These are phyloP conservation scores for Diachasmimorpha longicaudata DNA, from an alignment of 1,140 invertebrate species.

Conservation along the genomic window DNA sequence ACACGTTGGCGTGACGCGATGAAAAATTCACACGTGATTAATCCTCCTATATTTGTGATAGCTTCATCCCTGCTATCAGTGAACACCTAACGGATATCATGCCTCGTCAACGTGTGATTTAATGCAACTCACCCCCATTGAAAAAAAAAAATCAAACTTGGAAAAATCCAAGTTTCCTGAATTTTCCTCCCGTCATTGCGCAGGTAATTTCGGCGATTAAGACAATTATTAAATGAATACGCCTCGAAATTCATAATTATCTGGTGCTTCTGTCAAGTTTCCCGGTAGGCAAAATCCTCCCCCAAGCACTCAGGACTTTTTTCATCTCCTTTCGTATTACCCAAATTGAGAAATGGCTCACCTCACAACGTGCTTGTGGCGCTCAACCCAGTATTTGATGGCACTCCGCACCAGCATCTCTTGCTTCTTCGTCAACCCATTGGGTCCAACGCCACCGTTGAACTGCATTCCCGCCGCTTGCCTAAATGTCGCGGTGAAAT, in stretches of 20 bases:
- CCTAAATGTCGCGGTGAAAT: constrained; percentile 76
- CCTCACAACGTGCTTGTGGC: constrained; percentile 85
- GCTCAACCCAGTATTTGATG: constrained; percentile 87
- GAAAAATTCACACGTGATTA: not conserved
- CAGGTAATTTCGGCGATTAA: too few relatives aligned
- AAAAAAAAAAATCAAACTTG: too few relatives aligned
- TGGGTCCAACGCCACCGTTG: constrained; percentile 70
- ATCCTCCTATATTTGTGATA: not conserved
- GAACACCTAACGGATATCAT: not conserved
- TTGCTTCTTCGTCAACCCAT: constrained; percentile 80
- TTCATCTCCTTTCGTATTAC: too few relatives aligned
- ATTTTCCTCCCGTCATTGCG: too few relatives aligned
- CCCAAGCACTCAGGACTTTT: too few relatives aligned
- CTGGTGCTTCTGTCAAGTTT: too few relatives aligned
- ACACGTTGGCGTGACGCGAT: not conserved
- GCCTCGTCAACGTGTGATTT: too few relatives aligned
- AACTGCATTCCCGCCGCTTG: constrained; percentile 68
- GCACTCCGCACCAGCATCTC: constrained; percentile 81
- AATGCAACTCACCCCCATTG: too few relatives aligned
- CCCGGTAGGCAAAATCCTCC: too few relatives aligned
- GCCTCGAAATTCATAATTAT: too few relatives aligned
- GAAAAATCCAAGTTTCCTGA: too few relatives aligned
- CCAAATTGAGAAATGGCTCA: constrained; percentile 42
- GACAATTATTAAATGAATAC: too few relatives aligned
- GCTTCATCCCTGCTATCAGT: not conserved